These are phyloP conservation scores for Rhinatrema bivittatum DNA, from an alignment of 2,797 vertebrate species.

Conservation along the genomic window DNA sequence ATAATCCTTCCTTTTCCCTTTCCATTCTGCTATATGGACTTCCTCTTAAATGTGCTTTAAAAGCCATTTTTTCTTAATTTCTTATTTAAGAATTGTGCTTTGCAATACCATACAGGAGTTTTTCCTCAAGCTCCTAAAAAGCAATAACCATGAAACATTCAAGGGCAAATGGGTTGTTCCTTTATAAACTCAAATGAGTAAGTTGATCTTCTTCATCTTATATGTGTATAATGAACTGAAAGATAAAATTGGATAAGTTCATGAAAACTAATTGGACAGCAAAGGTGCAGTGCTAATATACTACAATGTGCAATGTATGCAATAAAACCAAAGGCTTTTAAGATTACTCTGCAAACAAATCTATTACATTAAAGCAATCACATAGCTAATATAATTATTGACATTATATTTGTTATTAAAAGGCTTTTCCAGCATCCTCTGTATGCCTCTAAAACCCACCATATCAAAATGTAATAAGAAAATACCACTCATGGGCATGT, in stretches of 20 bases:
- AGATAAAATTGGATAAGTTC: conserved; percentile 18
- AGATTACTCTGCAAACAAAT: neutral
- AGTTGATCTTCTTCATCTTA: conserved; percentile 7
- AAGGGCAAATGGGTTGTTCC: conserved; percentile 18
- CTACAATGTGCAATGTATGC: conserved; percentile 1
- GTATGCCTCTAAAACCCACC: neutral
- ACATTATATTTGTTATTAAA: conserved; percentile 5
- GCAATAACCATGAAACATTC: conserved; percentile 7
- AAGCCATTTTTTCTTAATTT: neutral
- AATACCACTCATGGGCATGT: conserved; percentile 1
- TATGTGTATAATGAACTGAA: conserved; percentile 21
- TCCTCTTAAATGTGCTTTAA: conserved; percentile 3
- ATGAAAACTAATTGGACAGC: conserved; percentile 18
- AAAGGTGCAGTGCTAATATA: conserved; percentile 17
- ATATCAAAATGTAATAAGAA: conserved; percentile 15
- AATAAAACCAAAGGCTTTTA: neutral
- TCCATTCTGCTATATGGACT: too few species aligned
- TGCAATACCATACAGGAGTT: neutral
- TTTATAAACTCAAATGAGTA: conserved; percentile 24
- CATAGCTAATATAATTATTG: conserved; percentile 4
- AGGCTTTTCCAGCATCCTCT: conserved; percentile 3
- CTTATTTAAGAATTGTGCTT: neutral
- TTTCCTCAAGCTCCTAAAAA: conserved; percentile 12
- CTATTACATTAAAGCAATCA: neutral
- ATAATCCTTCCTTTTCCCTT: conserved; percentile 4